Conservation (phyloP, 2,888 invertebrate genomes). For the Drosophila stalkeri region DNA sequence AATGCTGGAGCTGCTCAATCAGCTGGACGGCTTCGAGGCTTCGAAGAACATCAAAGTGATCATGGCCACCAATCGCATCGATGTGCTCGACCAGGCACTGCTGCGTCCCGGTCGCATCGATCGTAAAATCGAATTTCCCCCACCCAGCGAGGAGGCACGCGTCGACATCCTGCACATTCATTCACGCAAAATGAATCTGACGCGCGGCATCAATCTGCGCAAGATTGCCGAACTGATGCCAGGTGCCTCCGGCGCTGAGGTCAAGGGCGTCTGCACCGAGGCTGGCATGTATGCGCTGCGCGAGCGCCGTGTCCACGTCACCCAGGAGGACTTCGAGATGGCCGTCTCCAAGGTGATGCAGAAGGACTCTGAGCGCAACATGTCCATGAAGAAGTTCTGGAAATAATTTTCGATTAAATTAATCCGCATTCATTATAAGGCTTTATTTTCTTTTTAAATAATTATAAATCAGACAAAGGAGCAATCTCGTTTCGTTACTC, state of each 20-base stretch:
- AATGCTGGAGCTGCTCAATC: slow-evolving; percentile 99
- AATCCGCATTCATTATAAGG: background rate
- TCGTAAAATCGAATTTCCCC: slow-evolving; percentile 99
- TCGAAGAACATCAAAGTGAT: slow-evolving; percentile 99
- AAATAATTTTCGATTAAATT: slow-evolving; percentile 87
- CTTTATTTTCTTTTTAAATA: background rate
- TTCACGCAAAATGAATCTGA: slow-evolving; percentile 99
- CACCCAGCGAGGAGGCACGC: slow-evolving; percentile 99
- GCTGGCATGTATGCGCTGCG: slow-evolving; percentile 99
- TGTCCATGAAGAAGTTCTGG: slow-evolving; percentile 99
- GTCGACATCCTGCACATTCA: slow-evolving; percentile 99
- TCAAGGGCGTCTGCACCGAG: slow-evolving; percentile 99
- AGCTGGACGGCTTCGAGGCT: slow-evolving; percentile 99
- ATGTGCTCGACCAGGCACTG: slow-evolving; percentile 98
- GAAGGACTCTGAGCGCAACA: slow-evolving; percentile 99
- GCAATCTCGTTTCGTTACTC: background rate
- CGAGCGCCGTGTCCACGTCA: slow-evolving; percentile 98
- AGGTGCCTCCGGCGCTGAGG: slow-evolving; percentile 96
- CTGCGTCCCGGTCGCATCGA: slow-evolving; percentile 99
- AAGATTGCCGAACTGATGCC: slow-evolving; percentile 99
- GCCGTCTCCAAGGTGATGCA: slow-evolving; percentile 99
- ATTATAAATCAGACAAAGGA: background rate
- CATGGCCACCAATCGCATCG: slow-evolving; percentile 99
- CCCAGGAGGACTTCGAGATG: slow-evolving; percentile 99
- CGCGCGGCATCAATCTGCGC: slow-evolving; percentile 97